Evolutionary conservation across 2,797 vertebrate species (phyloP).

Genomic region (Tarsius wallacei): DNA sequence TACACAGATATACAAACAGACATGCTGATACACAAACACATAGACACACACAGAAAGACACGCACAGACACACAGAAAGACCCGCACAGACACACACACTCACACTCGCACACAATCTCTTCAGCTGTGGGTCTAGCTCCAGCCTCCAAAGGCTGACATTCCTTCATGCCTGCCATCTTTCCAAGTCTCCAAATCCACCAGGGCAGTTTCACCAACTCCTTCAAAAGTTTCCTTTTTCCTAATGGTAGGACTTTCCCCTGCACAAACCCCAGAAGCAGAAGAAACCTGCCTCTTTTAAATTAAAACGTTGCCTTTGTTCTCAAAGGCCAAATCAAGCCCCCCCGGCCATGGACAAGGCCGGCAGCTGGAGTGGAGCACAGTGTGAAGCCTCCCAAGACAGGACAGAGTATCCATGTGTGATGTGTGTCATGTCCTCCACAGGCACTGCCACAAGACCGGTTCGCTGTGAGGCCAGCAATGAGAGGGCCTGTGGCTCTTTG

Average conservation of each 20-base stretch:
- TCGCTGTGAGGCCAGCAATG: too few species aligned
- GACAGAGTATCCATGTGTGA: too few species aligned
- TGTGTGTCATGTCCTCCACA: too few species aligned
- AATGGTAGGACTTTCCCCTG: too few species aligned
- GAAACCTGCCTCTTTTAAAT: background rate
- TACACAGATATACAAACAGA: background rate
- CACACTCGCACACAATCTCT: too few species aligned
- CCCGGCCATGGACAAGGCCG: background rate
- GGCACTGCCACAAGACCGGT: too few species aligned
- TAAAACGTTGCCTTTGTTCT: slow-evolving; percentile 40
- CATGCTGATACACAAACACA: background rate
- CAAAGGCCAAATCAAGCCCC: slow-evolving; percentile 38
- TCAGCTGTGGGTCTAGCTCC: background rate
- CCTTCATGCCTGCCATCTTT: background rate
- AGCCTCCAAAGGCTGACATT: background rate
- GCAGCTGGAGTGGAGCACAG: background rate
- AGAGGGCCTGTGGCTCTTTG: background rate
- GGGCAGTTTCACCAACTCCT: background rate
- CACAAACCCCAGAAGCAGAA: background rate
- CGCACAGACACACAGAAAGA: too few species aligned
- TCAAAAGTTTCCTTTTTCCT: background rate
- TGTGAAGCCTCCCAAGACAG: slow-evolving; percentile 73
- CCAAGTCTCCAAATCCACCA: background rate
- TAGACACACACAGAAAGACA: background rate
- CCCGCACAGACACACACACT: background rate